Base-by-base conservation (phyloP, 2,888 invertebrate genomes). In the Cheilosia variabilis region DNA sequence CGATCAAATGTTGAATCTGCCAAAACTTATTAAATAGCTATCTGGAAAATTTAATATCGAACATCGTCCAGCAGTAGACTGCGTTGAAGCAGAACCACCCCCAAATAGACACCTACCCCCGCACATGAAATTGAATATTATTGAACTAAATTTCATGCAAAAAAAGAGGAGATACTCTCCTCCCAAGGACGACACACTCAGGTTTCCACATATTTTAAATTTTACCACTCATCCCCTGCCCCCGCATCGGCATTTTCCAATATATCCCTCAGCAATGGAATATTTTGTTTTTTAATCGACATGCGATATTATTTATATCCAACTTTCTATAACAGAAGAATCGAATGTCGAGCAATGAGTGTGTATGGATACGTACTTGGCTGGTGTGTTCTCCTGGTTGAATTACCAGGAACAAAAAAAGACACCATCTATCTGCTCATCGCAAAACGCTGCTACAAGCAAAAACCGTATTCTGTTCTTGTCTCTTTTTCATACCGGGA, bases 401-500 rank as follows among this genome's bases (percentile, higher is more conserved):
- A 10, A 5, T 53, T 19, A 27, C 15, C 1, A 41, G 10, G n/a
- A 22, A 53, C n/a, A 43, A 65, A 65, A 63, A 65, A 43, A 41
- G 34, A 19, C n/a, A 15, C 62, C 65, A 53, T 68, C 41, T 22
- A 13, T 22, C 50, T 19, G 17, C 13, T 43, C n/a, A 43, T 73
- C 10, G 19, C 62, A 37, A 62, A 69, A 45, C 37, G 69, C 71
- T 71, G 71, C 63, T 71, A 45, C 52, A 5, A 43, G 58, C 55
- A 60, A 43, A 65, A 77, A 53, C 10, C 43, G 6, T 47, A 22
- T 47, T 31, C 34, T 57, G 31, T 34, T 57, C 68, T 43, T 22
- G 17, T 72, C 19, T 27, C 31, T 37, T 47, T 66, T 79, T 60
- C 52, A 55, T 60, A 79, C 60, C 66, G 66, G 66, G 45, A 79